Conservation (phyloP, 2,797 vertebrate species). For the Botia kubotai region DNA sequence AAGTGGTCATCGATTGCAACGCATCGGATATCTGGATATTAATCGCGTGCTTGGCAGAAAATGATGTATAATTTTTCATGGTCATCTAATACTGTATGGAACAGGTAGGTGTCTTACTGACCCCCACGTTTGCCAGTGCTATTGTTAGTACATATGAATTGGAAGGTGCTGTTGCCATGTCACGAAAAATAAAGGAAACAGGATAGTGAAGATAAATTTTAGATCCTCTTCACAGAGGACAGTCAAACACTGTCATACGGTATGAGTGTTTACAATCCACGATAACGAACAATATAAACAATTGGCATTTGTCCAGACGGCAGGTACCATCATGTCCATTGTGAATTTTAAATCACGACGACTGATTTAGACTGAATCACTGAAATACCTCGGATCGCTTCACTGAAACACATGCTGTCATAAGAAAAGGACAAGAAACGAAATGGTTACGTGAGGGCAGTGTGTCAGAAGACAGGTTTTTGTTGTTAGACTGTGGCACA, state of each 20-base stretch:
- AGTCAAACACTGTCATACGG: neutral
- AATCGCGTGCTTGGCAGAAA: constrained; percentile 19
- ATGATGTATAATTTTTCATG: constrained; percentile 45
- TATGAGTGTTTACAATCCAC: constrained; percentile 5
- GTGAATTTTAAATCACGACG: neutral
- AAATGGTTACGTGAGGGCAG: neutral
- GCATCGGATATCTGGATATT: constrained; percentile 28
- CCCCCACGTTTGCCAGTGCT: neutral
- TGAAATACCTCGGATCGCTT: neutral
- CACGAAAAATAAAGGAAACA: neutral
- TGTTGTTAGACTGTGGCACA: neutral
- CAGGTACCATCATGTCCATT: neutral
- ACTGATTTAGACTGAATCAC: neutral
- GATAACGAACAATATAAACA: neutral
- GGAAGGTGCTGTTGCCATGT: constrained; percentile 13
- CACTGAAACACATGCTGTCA: too few species aligned
- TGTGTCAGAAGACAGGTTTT: neutral
- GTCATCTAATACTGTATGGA: constrained; percentile 25
- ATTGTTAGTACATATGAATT: constrained; percentile 18
- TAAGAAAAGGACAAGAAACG: too few species aligned
- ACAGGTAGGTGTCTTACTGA: constrained; percentile 39
- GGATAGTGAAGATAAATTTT: neutral
- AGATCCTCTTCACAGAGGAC: neutral
- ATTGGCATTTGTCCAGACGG: too few species aligned
- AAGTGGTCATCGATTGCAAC: constrained; percentile 31